phyloP scores from a whole-genome alignment of 1,140 invertebrate genomes.

The Trichonephila inaurata region DNA sequence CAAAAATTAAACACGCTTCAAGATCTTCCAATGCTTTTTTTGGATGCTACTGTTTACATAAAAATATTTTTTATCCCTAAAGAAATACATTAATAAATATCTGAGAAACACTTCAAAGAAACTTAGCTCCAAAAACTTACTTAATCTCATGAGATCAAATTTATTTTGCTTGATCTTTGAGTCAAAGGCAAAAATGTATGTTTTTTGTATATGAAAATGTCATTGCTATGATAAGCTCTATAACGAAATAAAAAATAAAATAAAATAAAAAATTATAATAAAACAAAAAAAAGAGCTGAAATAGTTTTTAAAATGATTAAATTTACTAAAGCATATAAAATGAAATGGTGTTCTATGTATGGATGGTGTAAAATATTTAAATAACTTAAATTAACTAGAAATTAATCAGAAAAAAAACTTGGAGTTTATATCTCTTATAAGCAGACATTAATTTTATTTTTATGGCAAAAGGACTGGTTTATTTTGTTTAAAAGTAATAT shows the following conservation, averaged over 20 bases:
- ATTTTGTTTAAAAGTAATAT: too few relatives aligned
- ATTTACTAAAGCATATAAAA: neutral
- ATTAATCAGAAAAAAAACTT: too few relatives aligned
- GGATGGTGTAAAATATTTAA: too few relatives aligned
- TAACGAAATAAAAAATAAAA: neutral
- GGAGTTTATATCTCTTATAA: too few relatives aligned
- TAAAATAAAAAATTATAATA: neutral
- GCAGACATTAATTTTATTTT: too few relatives aligned
- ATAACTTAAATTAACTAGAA: too few relatives aligned
- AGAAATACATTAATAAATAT: neutral
- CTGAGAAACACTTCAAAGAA: neutral
- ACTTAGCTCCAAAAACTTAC: neutral
- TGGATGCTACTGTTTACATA: too few relatives aligned
- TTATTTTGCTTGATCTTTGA: neutral
- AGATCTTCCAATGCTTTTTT: neutral
- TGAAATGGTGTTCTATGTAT: too few relatives aligned
- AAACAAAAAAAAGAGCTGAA: neutral
- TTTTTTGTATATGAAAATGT: neutral
- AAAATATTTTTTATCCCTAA: neutral
- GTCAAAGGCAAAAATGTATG: neutral
- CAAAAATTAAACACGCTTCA: neutral
- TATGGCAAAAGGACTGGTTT: too few relatives aligned
- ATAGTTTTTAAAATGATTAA: neutral
- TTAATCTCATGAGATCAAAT: neutral
- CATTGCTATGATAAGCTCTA: neutral